Evolutionary conservation across 2,888 invertebrate genomes (phyloP).

Genomic region (Nymphalis urticae): DNA sequence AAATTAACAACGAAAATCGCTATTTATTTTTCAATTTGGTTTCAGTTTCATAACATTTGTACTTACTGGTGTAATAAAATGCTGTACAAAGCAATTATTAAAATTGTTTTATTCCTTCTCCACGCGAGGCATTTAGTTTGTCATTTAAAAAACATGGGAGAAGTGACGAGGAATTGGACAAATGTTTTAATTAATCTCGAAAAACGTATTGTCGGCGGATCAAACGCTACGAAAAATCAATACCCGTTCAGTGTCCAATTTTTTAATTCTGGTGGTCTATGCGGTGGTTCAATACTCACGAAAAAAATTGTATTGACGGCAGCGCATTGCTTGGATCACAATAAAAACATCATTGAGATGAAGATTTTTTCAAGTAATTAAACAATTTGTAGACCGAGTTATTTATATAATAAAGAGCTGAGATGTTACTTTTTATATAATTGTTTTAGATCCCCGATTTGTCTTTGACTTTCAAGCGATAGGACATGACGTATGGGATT

Average conservation of each 20-base stretch:
- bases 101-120: conserved; percentile 24
- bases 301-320: conserved; percentile 51
- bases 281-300: conserved; percentile 49
- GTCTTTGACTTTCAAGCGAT: conserved; percentile 40
- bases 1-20: background rate
- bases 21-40: background rate
- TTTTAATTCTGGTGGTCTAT: conserved; percentile 48
- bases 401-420: background rate
- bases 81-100: conserved; percentile 29
- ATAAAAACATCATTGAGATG: conserved; percentile 49
- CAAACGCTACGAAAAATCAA: conserved; percentile 33
- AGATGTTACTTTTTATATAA: background rate
- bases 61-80: conserved; percentile 36
- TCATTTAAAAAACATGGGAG: conserved; percentile 50
- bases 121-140: conserved; percentile 29
- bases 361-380: conserved; percentile 46
- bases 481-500: conserved; percentile 47
- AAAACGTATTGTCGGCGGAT: conserved; percentile 46
- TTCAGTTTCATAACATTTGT: conserved; percentile 2
- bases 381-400: background rate
- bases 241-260: conserved; percentile 50
- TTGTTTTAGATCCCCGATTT: conserved; percentile 45
- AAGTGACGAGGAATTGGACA: conserved; percentile 39
- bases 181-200: conserved; percentile 32
- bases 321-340: conserved; percentile 53